A percentile compares a stretch with the other conserved stretches of the same genome.
These are phyloP conservation scores for Microcebus lehilahytsara DNA, from an alignment of 2,113 vertebrate genomes.

Conservation along the genomic window DNA sequence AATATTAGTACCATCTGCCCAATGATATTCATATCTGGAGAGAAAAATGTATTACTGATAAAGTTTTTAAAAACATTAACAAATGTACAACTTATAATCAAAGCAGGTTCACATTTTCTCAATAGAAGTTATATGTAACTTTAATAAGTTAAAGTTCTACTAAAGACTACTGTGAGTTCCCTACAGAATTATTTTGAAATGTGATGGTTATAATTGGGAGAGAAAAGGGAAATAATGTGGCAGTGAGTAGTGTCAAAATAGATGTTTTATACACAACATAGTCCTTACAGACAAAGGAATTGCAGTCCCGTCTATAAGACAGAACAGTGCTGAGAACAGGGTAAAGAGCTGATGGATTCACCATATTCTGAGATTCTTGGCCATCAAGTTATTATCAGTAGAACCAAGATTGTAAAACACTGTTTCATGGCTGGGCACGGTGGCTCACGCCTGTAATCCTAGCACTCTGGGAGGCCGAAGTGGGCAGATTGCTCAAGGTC, in stretches of 20 bases:
- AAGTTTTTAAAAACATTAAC: constrained; percentile 42
- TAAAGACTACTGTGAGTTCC: neutral
- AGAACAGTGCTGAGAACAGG: neutral
- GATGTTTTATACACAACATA: neutral
- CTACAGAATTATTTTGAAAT: neutral
- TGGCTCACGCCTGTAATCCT: too few species aligned
- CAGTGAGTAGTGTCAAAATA: neutral
- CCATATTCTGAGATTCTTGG: neutral
- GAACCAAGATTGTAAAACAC: neutral
- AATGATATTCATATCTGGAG: constrained; percentile 96
- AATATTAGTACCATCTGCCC: constrained; percentile 98
- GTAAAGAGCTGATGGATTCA: neutral
- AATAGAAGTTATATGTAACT: neutral
- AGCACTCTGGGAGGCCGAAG: too few species aligned
- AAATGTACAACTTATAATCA: constrained; percentile 31
- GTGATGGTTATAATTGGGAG: neutral
- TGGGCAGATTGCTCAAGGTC: too few species aligned
- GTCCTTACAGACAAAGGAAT: neutral
- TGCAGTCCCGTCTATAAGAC: neutral
- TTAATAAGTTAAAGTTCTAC: constrained; percentile 9
- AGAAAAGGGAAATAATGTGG: neutral
- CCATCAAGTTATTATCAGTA: neutral
- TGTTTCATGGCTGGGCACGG: neutral
- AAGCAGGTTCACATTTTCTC: constrained; percentile 35
- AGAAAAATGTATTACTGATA: constrained; percentile 27